Percentiles rank a stretch among this genome's conserved stretches.
Evolutionary conservation across 2,888 invertebrate species (phyloP).

Genomic region (Drosophila melanocephala): DNA sequence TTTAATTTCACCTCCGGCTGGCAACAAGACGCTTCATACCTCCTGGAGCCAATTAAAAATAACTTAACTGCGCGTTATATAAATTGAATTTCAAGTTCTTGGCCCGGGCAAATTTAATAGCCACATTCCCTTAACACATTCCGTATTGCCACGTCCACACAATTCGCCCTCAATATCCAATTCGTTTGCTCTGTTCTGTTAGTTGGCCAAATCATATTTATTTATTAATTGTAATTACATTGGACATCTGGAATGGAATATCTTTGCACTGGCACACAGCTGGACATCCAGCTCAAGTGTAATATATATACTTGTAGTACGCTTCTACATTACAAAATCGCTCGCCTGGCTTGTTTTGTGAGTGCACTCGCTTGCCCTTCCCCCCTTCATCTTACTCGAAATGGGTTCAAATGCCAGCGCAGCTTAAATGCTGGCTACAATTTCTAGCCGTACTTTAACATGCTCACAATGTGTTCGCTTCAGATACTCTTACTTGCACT

Average conservation of each 20-base stretch:
- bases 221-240: conserved; percentile 79
- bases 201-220: conserved; percentile 71
- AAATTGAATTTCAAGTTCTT: conserved; percentile 65
- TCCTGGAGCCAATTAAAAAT: conserved; percentile 68
- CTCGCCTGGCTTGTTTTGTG: conserved; percentile 22
- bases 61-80: conserved; percentile 62
- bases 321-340: conserved; percentile 39
- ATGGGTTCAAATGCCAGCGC: conserved; percentile 34
- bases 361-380: background rate
- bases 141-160: background rate
- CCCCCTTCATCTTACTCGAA: background rate
- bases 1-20: conserved; percentile 65
- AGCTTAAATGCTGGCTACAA: conserved; percentile 49
- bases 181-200: conserved; percentile 34
- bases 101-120: conserved; percentile 57
- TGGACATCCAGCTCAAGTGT: conserved; percentile 21
- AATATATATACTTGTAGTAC: conserved; percentile 41
- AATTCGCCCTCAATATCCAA: conserved; percentile 7
- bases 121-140: conserved; percentile 9
- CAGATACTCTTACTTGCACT: conserved; percentile 32
- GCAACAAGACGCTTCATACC: conserved; percentile 28
- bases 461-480: background rate
- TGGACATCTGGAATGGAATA: conserved; percentile 46
- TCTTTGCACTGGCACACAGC: conserved; percentile 5
- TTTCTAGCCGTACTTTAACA: conserved; percentile 21